phyloP scores from a whole-genome alignment of 2,888 invertebrate genomes.

The Cheilosia pagana region DNA sequence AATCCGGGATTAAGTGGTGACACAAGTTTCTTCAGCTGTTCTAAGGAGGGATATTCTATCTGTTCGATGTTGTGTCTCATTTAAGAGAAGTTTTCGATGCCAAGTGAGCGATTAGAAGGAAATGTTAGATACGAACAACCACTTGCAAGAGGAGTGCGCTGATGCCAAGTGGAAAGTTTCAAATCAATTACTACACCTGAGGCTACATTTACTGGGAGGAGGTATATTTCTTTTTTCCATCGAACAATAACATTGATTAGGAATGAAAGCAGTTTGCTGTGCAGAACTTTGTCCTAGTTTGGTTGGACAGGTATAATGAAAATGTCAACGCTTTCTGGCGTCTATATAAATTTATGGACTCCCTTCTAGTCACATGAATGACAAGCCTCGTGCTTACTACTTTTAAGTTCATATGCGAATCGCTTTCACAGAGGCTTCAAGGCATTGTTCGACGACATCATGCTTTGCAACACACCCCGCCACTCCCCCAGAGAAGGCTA shows the following conservation, averaged over 20 bases:
- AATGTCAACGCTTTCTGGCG: background rate
- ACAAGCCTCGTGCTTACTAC: background rate
- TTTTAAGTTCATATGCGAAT: too few relatives aligned
- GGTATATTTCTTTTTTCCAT: background rate
- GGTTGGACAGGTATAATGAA: background rate
- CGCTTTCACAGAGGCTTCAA: too few relatives aligned
- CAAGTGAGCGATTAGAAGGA: slow-evolving; percentile 36
- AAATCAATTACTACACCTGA: slow-evolving; percentile 66
- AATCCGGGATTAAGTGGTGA: slow-evolving; percentile 72
- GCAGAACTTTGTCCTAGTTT: slow-evolving; percentile 45
- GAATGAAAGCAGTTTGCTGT: slow-evolving; percentile 61
- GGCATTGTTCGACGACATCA: too few relatives aligned
- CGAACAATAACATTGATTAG: slow-evolving; percentile 48
- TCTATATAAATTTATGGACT: background rate
- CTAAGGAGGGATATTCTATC: slow-evolving; percentile 28
- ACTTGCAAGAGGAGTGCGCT: slow-evolving; percentile 14
- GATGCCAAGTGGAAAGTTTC: slow-evolving; percentile 46
- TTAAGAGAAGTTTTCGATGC: slow-evolving; percentile 47
- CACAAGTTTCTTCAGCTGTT: slow-evolving; percentile 61
- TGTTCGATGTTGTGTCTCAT: slow-evolving; percentile 18
- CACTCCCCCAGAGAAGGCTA: too few relatives aligned
- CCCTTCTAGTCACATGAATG: background rate
- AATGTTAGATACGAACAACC: background rate
- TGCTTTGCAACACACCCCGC: too few relatives aligned
- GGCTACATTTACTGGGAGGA: slow-evolving; percentile 37